phyloP scores from a whole-genome alignment of 2,113 vertebrate genomes.

The Myrmecophaga tridactyla region DNA sequence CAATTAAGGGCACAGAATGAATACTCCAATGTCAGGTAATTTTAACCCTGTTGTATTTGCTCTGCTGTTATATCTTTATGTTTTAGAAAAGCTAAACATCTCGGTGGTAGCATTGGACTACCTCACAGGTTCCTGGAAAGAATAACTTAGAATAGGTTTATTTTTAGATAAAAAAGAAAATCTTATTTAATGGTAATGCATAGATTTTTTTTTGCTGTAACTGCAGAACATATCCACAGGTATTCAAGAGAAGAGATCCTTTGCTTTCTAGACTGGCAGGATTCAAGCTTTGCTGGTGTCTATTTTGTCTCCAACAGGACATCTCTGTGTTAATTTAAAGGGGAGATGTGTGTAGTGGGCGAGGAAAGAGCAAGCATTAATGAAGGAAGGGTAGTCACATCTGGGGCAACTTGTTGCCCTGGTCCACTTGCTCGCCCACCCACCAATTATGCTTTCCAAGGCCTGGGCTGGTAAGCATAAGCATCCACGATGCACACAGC shows the following conservation, averaged over 20 bases:
- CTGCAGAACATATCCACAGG: not conserved
- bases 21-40: not conserved
- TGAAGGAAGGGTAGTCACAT: not conserved
- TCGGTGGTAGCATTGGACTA: not conserved
- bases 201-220: not conserved
- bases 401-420: not conserved
- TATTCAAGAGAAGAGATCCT: not conserved
- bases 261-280: not conserved
- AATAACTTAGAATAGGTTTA: not conserved
- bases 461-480: not conserved
- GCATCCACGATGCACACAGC: not conserved
- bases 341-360: not conserved
- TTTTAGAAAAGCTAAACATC: not conserved
- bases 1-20: not conserved
- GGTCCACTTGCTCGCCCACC: not conserved
- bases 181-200: not conserved
- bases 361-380: not conserved
- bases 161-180: slow-evolving; percentile 27
- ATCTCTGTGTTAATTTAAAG: not conserved
- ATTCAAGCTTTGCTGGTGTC: not conserved
- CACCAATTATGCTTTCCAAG: not conserved
- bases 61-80: not conserved
- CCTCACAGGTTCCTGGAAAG: not conserved
- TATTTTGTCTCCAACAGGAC: not conserved
- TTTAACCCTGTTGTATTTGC: not conserved